phyloP scores from a whole-genome alignment of 1,140 invertebrate species.

The Drosophila cardini region DNA sequence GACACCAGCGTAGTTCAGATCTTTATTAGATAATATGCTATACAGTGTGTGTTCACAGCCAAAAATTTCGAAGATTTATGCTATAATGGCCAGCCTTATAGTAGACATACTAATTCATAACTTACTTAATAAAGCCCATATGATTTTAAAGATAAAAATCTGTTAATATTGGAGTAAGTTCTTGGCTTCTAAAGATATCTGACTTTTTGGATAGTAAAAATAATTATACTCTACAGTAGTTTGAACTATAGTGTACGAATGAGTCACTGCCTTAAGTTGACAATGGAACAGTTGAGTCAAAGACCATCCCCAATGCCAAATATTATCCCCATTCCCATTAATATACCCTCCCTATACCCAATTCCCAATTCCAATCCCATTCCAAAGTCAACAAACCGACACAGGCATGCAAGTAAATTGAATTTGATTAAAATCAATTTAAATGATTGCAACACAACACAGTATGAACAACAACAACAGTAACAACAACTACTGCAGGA shows the following conservation, averaged over 20 bases:
- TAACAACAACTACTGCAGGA: not conserved
- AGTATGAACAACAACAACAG: not conserved
- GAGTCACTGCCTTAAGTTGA: not conserved
- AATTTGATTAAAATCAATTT: conserved; percentile 82
- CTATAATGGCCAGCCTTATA: too few relatives aligned
- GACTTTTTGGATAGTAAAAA: too few relatives aligned
- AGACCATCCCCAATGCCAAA: conserved; percentile 5
- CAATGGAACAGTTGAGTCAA: conserved; percentile 34
- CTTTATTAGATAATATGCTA: conserved; percentile 28
- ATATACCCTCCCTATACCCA: not conserved
- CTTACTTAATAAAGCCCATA: too few relatives aligned
- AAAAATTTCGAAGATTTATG: not conserved
- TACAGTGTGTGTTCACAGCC: not conserved
- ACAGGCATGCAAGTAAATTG: conserved; percentile 60
- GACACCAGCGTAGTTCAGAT: conserved; percentile 23
- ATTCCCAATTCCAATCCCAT: conserved; percentile 10
- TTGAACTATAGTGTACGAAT: too few relatives aligned
- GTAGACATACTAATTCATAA: too few relatives aligned
- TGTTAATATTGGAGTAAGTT: too few relatives aligned
- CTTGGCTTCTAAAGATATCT: too few relatives aligned
- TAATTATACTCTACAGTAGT: too few relatives aligned
- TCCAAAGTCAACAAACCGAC: conserved; percentile 1
- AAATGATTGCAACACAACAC: conserved; percentile 58
- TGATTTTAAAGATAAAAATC: too few relatives aligned
- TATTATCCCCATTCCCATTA: not conserved